Evolutionary conservation across 92 coral and sea anemone species (phyloP).

Genomic region (Paramuricea clavata): DNA sequence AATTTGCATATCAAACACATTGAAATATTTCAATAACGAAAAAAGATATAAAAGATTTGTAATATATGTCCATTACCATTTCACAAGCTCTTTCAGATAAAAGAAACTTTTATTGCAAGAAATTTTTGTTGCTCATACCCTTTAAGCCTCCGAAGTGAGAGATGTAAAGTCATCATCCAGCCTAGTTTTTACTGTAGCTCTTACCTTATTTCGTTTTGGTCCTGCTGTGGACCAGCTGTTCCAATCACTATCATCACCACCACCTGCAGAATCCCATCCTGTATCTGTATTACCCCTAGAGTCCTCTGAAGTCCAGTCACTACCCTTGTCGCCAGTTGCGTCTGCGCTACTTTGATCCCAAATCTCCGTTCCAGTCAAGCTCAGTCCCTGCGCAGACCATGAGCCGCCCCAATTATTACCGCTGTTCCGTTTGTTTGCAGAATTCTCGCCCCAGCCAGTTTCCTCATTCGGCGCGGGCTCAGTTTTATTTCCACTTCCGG

Average conservation of each 20-base stretch:
- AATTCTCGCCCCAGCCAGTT: slow-evolving; percentile 92
- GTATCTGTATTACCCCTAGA: slow-evolving; percentile 56
- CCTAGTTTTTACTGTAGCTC: not conserved
- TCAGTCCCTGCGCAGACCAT: slow-evolving; percentile 85
- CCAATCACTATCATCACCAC: slow-evolving; percentile 80
- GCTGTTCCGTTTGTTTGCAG: slow-evolving; percentile 35
- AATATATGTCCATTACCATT: too few relatives aligned
- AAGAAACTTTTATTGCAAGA: too few relatives aligned
- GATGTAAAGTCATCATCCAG: too few relatives aligned
- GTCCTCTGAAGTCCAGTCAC: slow-evolving; percentile 77
- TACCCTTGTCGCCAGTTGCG: slow-evolving; percentile 73
- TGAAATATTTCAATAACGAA: too few relatives aligned
- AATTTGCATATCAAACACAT: too few relatives aligned
- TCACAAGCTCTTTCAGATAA: too few relatives aligned
- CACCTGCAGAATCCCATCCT: slow-evolving; percentile 79
- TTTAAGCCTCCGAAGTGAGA: too few relatives aligned
- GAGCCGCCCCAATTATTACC: slow-evolving; percentile 53
- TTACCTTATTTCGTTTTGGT: slow-evolving; percentile 91
- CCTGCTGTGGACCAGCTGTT: slow-evolving; percentile 97
- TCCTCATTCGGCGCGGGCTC: slow-evolving; percentile 45
- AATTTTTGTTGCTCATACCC: too few relatives aligned
- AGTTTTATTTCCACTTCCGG: slow-evolving; percentile 24
- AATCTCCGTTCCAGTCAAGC: slow-evolving; percentile 53
- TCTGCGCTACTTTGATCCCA: slow-evolving; percentile 43
- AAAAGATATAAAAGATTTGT: too few relatives aligned